Conservation (phyloP, 2,113 vertebrate species). For the Synodontis membranacea region DNA sequence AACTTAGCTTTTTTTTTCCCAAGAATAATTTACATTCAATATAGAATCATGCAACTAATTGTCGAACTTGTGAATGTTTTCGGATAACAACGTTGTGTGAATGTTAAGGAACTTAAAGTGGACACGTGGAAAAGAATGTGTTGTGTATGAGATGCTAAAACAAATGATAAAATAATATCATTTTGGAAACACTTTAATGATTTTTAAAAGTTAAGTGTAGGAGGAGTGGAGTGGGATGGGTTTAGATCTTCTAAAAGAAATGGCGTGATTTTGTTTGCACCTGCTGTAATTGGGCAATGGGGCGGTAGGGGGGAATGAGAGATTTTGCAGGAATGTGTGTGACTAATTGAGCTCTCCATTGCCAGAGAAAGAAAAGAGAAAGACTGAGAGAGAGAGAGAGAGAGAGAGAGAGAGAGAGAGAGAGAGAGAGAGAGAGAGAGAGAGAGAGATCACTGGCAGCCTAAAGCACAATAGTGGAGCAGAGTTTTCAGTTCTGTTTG, state of each 20-base stretch:
- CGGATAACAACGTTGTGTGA: background rate
- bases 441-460: constrained; percentile 81
- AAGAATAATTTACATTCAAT: background rate
- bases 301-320: constrained; percentile 70
- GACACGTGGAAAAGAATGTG: background rate
- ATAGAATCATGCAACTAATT: background rate
- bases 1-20: background rate
- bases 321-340: constrained; percentile 86
- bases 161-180: background rate
- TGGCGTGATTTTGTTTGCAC: constrained; percentile 55
- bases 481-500: constrained; percentile 81
- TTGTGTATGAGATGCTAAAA: background rate
- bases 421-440: constrained; percentile 61
- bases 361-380: constrained; percentile 72
- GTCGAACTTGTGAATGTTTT: background rate
- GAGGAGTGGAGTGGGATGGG: background rate
- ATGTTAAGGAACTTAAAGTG: background rate
- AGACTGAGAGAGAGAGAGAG: background rate
- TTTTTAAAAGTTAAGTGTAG: background rate
- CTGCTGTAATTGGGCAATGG: constrained; percentile 55
- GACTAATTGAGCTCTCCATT: constrained; percentile 88
- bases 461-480: constrained; percentile 74
- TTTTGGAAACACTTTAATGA: background rate
- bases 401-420: constrained; percentile 61
- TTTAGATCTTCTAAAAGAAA: background rate